Evolutionary conservation across 2,797 vertebrate genomes (phyloP).

Genomic region (Bovichtus variegatus): DNA sequence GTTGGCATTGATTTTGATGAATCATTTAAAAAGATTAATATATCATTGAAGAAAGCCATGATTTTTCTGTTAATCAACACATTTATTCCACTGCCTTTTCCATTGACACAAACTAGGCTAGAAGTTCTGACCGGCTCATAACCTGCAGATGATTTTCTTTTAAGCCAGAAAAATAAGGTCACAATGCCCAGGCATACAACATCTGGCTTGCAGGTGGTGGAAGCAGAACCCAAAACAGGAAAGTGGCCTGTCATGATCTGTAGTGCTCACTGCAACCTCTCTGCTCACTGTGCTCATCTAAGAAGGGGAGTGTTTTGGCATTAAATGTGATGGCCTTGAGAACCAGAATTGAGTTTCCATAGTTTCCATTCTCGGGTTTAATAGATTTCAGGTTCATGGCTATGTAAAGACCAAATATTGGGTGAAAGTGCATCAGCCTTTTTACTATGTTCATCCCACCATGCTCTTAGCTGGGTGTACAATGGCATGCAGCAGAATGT

Average conservation of each 20-base stretch:
- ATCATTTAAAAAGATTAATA: not conserved
- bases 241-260: constrained; percentile 64
- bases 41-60: too few relatives aligned
- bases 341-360: constrained; percentile 17
- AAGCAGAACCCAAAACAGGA: constrained; percentile 68
- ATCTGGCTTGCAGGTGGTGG: constrained; percentile 75
- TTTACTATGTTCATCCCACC: constrained; percentile 19
- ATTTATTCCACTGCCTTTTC: not conserved
- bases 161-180: constrained; percentile 37
- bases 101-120: not conserved
- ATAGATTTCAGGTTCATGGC: constrained; percentile 44
- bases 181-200: constrained; percentile 41
- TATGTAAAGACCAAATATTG: constrained; percentile 39
- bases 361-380: constrained; percentile 40
- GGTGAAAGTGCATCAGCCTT: constrained; percentile 8
- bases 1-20: not conserved
- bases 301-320: constrained; percentile 48
- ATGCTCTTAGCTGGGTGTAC: constrained; percentile 24
- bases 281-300: constrained; percentile 47
- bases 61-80: not conserved
- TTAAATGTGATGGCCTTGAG: constrained; percentile 37
- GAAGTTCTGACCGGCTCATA: not conserved
- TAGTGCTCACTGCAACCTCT: constrained; percentile 49
- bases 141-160: constrained; percentile 15
- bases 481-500: constrained; percentile 63